phyloP scores from a whole-genome alignment of 2,888 invertebrate species.

The Callyntrura guangdongensis region DNA sequence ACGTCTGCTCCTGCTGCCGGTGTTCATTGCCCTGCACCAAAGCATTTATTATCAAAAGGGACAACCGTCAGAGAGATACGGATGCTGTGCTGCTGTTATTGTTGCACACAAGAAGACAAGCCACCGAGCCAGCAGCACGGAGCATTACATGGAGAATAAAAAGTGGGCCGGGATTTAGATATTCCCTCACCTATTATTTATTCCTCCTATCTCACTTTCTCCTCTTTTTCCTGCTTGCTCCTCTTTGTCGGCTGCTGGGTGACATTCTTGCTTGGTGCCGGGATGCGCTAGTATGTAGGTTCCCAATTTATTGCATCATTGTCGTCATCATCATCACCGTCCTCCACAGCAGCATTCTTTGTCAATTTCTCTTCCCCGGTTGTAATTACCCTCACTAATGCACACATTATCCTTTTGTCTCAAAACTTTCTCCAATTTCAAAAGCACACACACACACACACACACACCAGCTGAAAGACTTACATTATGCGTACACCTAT shows the following conservation, averaged over 20 bases:
- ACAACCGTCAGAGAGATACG: neutral
- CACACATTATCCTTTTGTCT: neutral
- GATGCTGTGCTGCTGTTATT: neutral
- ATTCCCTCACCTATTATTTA: constrained; percentile 79
- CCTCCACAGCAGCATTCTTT: neutral
- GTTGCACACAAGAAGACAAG: neutral
- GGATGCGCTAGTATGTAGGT: neutral
- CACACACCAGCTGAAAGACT: no score
- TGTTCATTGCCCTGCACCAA: neutral
- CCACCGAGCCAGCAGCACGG: no score
- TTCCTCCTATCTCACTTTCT: constrained; percentile 72
- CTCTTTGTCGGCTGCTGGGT: constrained; percentile 35
- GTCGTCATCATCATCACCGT: constrained; percentile 20
- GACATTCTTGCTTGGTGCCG: constrained; percentile 51
- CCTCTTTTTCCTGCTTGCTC: constrained; percentile 1
- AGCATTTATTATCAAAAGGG: neutral
- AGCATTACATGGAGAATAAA: neutral
- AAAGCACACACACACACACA: neutral
- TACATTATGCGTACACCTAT: neutral
- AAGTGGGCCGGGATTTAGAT: constrained; percentile 71
- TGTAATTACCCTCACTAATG: constrained; percentile 32
- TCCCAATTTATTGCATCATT: constrained; percentile 49
- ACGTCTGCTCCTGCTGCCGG: neutral
- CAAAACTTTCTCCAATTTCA: neutral
- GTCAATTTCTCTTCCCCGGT: neutral